Conservation (phyloP, 2,888 invertebrate genomes). For the Elmis aenea region DNA sequence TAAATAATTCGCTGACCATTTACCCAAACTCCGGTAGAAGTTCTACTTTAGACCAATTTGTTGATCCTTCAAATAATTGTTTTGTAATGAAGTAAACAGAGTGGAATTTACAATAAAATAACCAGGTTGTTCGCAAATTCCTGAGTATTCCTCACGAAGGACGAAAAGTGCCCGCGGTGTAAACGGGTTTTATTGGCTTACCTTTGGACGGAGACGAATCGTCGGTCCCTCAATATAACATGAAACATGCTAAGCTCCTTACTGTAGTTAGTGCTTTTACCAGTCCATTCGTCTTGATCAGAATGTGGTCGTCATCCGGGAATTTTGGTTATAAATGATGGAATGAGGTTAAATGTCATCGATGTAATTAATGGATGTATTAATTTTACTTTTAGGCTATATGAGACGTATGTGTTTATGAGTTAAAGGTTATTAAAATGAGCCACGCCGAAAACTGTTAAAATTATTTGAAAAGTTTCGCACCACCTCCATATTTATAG, state of each 20-base stretch:
- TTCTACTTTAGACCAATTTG: too few species aligned
- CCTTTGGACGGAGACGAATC: slow-evolving; percentile 25
- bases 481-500: too few species aligned
- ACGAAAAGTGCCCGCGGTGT: slow-evolving; percentile 4
- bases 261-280: slow-evolving; percentile 22
- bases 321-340: slow-evolving; percentile 14
- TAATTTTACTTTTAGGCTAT: too few species aligned
- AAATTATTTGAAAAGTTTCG: too few species aligned
- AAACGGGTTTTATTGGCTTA: slow-evolving; percentile 19
- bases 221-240: slow-evolving; percentile 26
- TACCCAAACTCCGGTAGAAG: too few species aligned
- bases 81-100: slow-evolving; percentile 14
- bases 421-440: too few species aligned
- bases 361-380: slow-evolving; percentile 10
- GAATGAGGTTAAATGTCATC: slow-evolving; percentile 11
- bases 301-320: slow-evolving; percentile 13
- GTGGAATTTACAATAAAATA: slow-evolving; percentile 20
- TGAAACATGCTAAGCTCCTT: slow-evolving; percentile 25
- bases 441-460: too few species aligned
- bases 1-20: too few species aligned
- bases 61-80: slow-evolving; percentile 10
- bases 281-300: slow-evolving; percentile 24
- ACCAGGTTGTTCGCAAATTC: slow-evolving; percentile 17
- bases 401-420: too few species aligned
- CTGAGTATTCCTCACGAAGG: slow-evolving; percentile 9